phyloP scores from a whole-genome alignment of 1,140 invertebrate genomes.

The Heliconius congener region DNA sequence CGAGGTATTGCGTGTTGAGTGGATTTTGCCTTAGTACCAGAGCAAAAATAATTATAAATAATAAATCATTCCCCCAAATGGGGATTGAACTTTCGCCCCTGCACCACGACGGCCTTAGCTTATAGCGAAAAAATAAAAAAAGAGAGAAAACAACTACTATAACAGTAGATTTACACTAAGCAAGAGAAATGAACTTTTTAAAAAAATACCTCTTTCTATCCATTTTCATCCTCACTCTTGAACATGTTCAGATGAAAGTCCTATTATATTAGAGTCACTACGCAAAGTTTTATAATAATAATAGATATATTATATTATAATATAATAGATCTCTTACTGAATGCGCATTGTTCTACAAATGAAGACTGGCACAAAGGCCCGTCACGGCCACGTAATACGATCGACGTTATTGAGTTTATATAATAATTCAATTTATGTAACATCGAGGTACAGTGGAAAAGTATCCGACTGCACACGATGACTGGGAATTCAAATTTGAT shows the following conservation, averaged over 20 bases:
- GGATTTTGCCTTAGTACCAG: no score
- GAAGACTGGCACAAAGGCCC: slow-evolving; percentile 8
- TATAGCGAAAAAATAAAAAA: no score
- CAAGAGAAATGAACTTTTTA: no score
- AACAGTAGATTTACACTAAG: no score
- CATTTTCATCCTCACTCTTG: not conserved
- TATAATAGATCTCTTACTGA: slow-evolving; percentile 8
- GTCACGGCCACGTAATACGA: slow-evolving; percentile 8
- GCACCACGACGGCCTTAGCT: no score
- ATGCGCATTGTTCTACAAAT: slow-evolving; percentile 12
- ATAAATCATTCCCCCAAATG: no score
- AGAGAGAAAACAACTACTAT: no score
- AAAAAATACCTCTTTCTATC: not conserved
- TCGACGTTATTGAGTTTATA: slow-evolving; percentile 12
- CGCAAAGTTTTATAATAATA: not conserved
- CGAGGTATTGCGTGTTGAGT: no score
- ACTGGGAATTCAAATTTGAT: no score
- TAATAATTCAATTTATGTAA: not conserved
- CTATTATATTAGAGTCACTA: not conserved
- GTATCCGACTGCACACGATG: not conserved
- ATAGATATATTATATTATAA: not conserved
- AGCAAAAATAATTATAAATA: no score
- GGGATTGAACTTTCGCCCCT: no score
- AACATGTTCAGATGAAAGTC: not conserved
- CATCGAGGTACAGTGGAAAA: not conserved